Evolutionary conservation across 2,113 vertebrate species (phyloP).

Genomic region (Peucedramus taeniatus): DNA sequence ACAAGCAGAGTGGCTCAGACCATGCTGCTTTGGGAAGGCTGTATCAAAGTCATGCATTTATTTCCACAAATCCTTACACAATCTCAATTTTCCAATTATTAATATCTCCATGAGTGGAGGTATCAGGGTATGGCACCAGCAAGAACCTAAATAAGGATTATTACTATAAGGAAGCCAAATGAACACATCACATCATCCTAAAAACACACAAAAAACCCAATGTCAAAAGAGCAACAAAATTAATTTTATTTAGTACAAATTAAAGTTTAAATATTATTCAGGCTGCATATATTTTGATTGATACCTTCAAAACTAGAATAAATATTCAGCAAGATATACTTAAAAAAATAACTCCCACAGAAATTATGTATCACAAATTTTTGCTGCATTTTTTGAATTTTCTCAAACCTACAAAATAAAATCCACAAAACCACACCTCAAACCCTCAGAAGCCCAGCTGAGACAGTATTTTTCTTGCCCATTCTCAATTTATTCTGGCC

Average conservation of each 20-base stretch:
- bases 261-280: not conserved
- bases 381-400: not conserved
- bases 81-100: not conserved
- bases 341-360: not conserved
- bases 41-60: not conserved
- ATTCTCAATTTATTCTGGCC: not conserved
- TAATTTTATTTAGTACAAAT: not conserved
- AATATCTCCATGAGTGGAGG: not conserved
- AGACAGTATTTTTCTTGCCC: not conserved
- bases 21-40: not conserved
- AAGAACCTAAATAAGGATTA: not conserved
- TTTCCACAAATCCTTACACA: not conserved
- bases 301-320: not conserved
- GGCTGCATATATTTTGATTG: not conserved
- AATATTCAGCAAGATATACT: not conserved
- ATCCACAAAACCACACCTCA: rapidly evolving
- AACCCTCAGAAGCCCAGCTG: not conserved
- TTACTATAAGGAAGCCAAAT: not conserved
- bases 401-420: not conserved
- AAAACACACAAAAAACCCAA: not conserved
- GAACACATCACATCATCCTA: not conserved
- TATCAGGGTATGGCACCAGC: not conserved
- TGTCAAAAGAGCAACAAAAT: not conserved
- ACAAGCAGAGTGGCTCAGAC: not conserved
- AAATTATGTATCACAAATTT: not conserved